Percentiles rank a stretch among this genome's conserved stretches.
phyloP scores from a whole-genome alignment of 1,140 invertebrate species.

The Portunus trituberculatus region DNA sequence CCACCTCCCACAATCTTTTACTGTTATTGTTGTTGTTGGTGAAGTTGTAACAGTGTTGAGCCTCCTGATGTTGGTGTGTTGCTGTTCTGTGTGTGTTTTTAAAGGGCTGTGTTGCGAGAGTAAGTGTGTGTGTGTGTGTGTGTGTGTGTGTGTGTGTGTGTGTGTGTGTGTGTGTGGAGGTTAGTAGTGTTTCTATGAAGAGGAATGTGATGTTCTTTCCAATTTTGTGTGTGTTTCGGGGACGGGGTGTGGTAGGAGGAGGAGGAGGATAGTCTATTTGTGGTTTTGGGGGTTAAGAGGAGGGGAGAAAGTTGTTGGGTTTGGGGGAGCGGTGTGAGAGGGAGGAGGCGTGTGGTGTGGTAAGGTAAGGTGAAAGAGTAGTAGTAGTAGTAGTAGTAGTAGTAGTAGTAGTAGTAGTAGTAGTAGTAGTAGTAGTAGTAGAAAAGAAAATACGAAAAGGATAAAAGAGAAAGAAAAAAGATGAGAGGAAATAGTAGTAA shows the following conservation, averaged over 20 bases:
- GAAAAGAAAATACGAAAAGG: neutral
- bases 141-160: neutral
- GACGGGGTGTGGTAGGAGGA: too few species aligned
- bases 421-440: conserved; percentile 23
- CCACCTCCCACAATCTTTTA: neutral
- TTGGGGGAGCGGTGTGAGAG: too few species aligned
- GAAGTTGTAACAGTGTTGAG: neutral
- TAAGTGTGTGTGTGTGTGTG: neutral
- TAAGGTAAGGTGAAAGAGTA: neutral
- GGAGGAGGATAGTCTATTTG: too few species aligned
- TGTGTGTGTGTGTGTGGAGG: neutral
- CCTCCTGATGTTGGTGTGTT: too few species aligned
- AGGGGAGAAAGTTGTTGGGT: too few species aligned
- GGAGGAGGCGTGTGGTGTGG: too few species aligned
- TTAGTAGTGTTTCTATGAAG: neutral
- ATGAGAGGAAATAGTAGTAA: too few species aligned
- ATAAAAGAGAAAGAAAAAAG: neutral
- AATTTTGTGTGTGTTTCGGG: too few species aligned
- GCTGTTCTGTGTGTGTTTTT: too few species aligned
- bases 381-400: conserved; percentile 5
- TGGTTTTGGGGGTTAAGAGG: too few species aligned
- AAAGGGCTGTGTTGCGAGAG: neutral
- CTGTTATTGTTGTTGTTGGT: neutral
- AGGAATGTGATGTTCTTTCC: too few species aligned
- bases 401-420: conserved; percentile 22